A percentile compares a stretch with the other conserved stretches of the same genome.
Conservation (phyloP, 1,140 invertebrate genomes). For the Elysia chlorotica region DNA sequence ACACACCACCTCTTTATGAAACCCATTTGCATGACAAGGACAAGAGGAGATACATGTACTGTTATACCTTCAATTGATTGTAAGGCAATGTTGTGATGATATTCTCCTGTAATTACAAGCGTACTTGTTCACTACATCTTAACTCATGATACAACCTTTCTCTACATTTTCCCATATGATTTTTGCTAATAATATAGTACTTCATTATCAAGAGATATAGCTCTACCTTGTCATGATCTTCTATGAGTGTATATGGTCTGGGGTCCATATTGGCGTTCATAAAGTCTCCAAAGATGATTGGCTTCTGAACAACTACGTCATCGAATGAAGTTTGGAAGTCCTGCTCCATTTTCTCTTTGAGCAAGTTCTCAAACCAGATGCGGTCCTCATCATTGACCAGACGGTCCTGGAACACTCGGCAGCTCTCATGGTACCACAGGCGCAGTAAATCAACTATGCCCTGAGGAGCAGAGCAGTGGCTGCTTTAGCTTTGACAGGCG, state of each 20-base stretch:
- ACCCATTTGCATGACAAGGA: too few species aligned
- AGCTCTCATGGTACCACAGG: constrained; percentile 63
- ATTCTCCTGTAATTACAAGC: too few species aligned
- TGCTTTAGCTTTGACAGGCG: too few species aligned
- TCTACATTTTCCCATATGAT: too few species aligned
- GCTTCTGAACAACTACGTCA: constrained; percentile 56
- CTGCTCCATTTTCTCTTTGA: constrained; percentile 54
- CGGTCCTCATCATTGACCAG: constrained; percentile 63
- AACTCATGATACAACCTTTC: too few species aligned
- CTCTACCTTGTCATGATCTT: constrained; percentile 57
- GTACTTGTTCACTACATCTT: too few species aligned
- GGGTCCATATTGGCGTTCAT: constrained; percentile 48
- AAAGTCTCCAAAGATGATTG: constrained; percentile 64
- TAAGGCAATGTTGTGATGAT: too few species aligned
- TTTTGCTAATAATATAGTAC: too few species aligned
- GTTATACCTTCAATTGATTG: too few species aligned
- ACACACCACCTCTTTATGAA: too few species aligned
- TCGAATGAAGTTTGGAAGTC: constrained; percentile 54
- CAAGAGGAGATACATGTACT: too few species aligned
- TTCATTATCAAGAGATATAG: too few species aligned
- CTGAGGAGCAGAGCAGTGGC: constrained; percentile 27
- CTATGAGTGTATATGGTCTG: constrained; percentile 57
- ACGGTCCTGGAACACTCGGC: constrained; percentile 63
- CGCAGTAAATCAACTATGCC: constrained; percentile 49
- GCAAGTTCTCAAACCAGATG: constrained; percentile 56